A percentile compares a stretch with the other conserved stretches of the same genome.
Evolutionary conservation across 2,888 invertebrate genomes (phyloP).

Genomic region (Pyrgus malvae): DNA sequence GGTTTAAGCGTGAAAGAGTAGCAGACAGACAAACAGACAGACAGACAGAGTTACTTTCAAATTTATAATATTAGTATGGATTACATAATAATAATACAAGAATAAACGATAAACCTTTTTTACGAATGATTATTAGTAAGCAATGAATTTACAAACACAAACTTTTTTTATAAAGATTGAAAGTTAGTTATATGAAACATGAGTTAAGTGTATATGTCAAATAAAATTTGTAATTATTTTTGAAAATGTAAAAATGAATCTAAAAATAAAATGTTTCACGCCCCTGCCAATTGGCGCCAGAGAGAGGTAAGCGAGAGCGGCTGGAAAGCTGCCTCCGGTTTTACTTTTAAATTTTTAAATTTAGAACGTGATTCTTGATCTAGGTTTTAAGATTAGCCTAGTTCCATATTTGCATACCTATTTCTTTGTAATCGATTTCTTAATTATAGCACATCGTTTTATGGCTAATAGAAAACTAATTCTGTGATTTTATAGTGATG

Average conservation of each 20-base stretch:
- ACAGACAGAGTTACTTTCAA: too few relatives aligned
- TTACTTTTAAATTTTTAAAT: conserved; percentile 65
- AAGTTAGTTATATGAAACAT: too few relatives aligned
- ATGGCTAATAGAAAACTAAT: background rate
- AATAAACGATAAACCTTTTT: too few relatives aligned
- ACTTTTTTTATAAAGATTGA: too few relatives aligned
- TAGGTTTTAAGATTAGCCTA: conserved; percentile 39
- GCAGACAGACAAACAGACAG: too few relatives aligned
- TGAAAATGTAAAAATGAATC: background rate
- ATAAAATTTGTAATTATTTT: too few relatives aligned
- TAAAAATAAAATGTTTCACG: conserved; percentile 21
- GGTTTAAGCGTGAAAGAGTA: too few relatives aligned
- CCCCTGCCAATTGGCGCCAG: conserved; percentile 51
- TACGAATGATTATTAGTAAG: too few relatives aligned
- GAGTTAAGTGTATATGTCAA: too few relatives aligned
- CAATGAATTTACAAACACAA: too few relatives aligned
- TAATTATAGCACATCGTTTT: background rate
- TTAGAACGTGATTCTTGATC: conserved; percentile 44
- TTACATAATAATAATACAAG: too few relatives aligned
- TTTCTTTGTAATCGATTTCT: conserved; percentile 3
- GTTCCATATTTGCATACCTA: conserved; percentile 14
- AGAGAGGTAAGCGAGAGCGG: conserved; percentile 62
- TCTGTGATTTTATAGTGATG: background rate
- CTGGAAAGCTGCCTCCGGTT: conserved; percentile 64
- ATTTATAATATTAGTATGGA: too few relatives aligned